A percentile compares a stretch with the other conserved stretches of the same genome.
phyloP scores from a whole-genome alignment of 2,113 vertebrate species.

The Atherinomorus stipes region DNA sequence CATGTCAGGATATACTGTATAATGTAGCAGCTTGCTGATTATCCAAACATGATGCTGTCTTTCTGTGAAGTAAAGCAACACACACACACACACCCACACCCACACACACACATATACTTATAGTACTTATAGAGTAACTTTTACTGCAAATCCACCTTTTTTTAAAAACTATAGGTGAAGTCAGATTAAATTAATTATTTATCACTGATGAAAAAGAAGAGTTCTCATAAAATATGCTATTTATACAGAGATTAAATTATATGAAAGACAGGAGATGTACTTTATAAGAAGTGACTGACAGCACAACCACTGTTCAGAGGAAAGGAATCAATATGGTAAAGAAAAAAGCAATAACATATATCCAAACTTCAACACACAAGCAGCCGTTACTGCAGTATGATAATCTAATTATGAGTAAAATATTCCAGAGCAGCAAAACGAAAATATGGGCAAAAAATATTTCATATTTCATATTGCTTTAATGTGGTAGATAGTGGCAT shows the following conservation, averaged over 20 bases:
- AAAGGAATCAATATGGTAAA: conserved; percentile 1
- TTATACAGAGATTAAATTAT: background rate
- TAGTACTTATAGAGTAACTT: conserved; percentile 25
- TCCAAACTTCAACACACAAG: conserved; percentile 10
- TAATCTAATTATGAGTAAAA: background rate
- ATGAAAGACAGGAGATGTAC: background rate
- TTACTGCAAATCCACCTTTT: conserved; percentile 21
- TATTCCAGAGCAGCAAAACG: background rate
- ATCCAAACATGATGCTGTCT: conserved; percentile 31
- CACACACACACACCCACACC: conserved; percentile 31
- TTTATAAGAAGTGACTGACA: conserved; percentile 28
- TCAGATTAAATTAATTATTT: conserved; percentile 7
- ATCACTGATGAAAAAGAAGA: background rate
- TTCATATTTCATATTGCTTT: conserved; percentile 23
- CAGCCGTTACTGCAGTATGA: background rate
- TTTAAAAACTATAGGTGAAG: background rate
- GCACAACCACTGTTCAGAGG: conserved; percentile 52
- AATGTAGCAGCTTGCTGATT: conserved; percentile 62
- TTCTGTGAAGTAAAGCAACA: conserved; percentile 52
- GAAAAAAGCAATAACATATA: conserved; percentile 63
- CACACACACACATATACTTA: conserved; percentile 28
- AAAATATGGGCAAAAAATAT: conserved; percentile 14
- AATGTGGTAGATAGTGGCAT: background rate
- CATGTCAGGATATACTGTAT: conserved; percentile 46
- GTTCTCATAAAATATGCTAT: conserved; percentile 1